Evolutionary conservation across 2,113 vertebrate genomes (phyloP), one percentile per base, ranked within the genome.

Genomic region (Colistium nudipinnis): DNA sequence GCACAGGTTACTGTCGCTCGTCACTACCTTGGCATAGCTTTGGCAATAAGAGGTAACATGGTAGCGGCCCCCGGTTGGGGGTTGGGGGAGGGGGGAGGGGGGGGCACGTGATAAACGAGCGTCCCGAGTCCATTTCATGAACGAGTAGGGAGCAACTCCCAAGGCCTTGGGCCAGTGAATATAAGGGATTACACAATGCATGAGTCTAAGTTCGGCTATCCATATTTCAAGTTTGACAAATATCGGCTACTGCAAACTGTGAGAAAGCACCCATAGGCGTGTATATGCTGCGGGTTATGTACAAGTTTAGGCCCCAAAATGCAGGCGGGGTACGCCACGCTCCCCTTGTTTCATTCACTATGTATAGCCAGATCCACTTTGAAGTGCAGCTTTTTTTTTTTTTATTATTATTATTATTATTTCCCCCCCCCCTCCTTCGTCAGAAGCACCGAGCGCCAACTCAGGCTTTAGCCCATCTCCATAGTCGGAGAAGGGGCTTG

Each of bases 41-140:
- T 92, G 92, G 92, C 92, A 88, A 91, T 56, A 82, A 73, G 86
- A 89, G 88, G 86, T 86, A 87, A 90, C 83, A 67, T 65, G 74
- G 73, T 61, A 43, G 55, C 60, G 10, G 47, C 80, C 76, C 31
- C 28, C 8, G 5, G 12, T 45, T 74, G 54, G 64, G 43, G 56
- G 9, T 74, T 65, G 48, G 63, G 65, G 57, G 55, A n/a, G n/a
- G n/a, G n/a, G n/a, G n/a, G n/a, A n/a, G n/a, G n/a, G n/a, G n/a
- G n/a, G n/a, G n/a, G n/a, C n/a, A n/a, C n/a, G n/a, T n/a, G n/a
- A n/a, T n/a, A n/a, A n/a, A 76, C 59, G 82, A 87, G 76, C 70
- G 25, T 61, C 59, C 68, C 69, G 52, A 75, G 90, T 90, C 81
- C 89, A 90, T 90, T 79, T 87, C n/a, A 88, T 90, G 85, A 88